Percentiles rank a stretch among this genome's conserved stretches.
These are phyloP conservation scores for Lampropteryx suffumata DNA, from an alignment of 2,888 invertebrate genomes.

Conservation along the genomic window DNA sequence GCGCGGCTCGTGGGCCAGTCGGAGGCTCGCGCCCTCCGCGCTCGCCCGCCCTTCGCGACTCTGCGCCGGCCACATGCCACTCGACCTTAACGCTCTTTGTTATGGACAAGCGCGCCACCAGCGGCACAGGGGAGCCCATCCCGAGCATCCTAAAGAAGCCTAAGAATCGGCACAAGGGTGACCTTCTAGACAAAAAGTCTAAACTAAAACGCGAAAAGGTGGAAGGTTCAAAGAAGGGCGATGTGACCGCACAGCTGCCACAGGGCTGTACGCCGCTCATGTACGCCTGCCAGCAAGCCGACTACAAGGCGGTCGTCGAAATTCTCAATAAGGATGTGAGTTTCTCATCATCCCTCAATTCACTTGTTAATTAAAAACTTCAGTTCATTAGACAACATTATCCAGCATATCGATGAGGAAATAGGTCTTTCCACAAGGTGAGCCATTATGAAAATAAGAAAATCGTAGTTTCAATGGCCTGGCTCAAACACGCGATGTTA, in stretches of 20 bases:
- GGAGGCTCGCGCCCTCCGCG: constrained; percentile 76
- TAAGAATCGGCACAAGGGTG: constrained; percentile 62
- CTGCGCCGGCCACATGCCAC: constrained; percentile 50
- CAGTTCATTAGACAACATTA: background rate
- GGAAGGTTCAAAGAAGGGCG: constrained; percentile 59
- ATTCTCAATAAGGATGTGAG: constrained; percentile 90
- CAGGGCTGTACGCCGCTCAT: constrained; percentile 93
- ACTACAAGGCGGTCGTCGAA: constrained; percentile 89
- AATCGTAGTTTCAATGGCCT: constrained; percentile 46
- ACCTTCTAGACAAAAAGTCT: constrained; percentile 71
- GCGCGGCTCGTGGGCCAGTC: constrained; percentile 58
- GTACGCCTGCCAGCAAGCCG: constrained; percentile 95
- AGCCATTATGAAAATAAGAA: constrained; percentile 55
- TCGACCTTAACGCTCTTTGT: constrained; percentile 52
- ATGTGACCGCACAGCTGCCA: constrained; percentile 73
- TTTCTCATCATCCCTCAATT: constrained; percentile 38
- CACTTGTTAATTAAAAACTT: constrained; percentile 9
- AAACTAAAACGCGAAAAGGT: constrained; percentile 75
- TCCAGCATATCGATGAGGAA: background rate
- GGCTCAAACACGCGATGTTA: constrained; percentile 64
- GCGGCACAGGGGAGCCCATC: constrained; percentile 72
- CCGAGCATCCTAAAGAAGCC: constrained; percentile 77
- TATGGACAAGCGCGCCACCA: constrained; percentile 74
- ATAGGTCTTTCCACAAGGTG: constrained; percentile 29
- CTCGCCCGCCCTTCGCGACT: constrained; percentile 65